Conservation (phyloP, 2,113 vertebrate genomes). For the Abramis brama region DNA sequence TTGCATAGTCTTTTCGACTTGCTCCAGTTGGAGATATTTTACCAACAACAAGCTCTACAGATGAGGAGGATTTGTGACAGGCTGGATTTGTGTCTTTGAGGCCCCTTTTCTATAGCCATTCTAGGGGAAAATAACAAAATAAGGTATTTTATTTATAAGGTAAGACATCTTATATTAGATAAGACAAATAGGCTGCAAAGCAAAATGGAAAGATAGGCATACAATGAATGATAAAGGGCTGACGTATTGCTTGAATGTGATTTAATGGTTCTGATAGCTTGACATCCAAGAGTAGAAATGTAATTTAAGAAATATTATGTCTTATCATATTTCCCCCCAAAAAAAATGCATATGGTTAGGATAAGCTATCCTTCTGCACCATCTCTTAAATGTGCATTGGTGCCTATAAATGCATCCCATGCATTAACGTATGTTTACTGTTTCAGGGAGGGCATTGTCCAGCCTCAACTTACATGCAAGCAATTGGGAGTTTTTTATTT, state of each 20-base stretch:
- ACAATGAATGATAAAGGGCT: background rate
- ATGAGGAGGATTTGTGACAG: constrained; percentile 15
- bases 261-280: background rate
- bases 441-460: background rate
- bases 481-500: background rate
- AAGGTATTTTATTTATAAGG: background rate
- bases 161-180: background rate
- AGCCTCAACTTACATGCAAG: background rate
- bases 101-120: constrained; percentile 36
- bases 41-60: constrained; percentile 34
- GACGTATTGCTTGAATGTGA: background rate
- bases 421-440: background rate
- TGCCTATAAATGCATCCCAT: background rate
- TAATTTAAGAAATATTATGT: background rate
- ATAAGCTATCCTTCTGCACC: background rate
- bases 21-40: background rate
- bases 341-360: background rate
- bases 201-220: background rate
- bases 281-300: background rate
- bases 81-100: background rate
- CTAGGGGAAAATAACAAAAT: background rate
- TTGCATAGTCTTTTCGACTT: constrained; percentile 72
- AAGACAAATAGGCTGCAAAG: background rate
- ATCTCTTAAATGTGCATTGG: background rate
- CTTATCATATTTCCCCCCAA: background rate